Evolutionary conservation across 2,113 vertebrate species (phyloP).

Genomic region (Poecilia latipinna): DNA sequence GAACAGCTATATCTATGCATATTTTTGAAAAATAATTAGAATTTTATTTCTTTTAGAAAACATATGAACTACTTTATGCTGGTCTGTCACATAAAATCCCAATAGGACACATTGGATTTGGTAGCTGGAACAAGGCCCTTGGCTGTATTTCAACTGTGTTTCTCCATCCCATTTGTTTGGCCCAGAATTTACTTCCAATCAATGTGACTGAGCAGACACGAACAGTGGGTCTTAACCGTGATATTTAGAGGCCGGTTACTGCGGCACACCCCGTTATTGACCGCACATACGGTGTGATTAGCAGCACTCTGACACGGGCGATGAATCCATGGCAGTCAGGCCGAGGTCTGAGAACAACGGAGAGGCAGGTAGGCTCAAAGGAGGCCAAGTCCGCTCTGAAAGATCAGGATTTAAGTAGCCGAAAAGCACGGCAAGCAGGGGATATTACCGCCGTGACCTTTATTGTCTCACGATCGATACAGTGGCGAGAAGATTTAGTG

Average conservation of each 20-base stretch:
- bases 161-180: not conserved
- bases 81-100: not conserved
- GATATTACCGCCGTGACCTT: constrained; percentile 58
- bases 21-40: not conserved
- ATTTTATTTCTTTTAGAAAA: not conserved
- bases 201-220: constrained; percentile 39
- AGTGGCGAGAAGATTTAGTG: constrained; percentile 56
- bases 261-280: constrained; percentile 51
- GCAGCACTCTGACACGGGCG: constrained; percentile 36
- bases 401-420: constrained; percentile 33
- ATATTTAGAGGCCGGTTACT: constrained; percentile 60
- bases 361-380: constrained; percentile 20
- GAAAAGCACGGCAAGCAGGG: constrained; percentile 34
- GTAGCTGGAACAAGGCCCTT: not conserved
- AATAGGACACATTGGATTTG: not conserved
- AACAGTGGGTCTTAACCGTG: constrained; percentile 42
- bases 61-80: not conserved
- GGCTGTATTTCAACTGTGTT: not conserved
- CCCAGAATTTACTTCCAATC: constrained; percentile 58
- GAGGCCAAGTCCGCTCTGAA: constrained; percentile 19
- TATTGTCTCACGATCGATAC: constrained; percentile 58
- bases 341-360: constrained; percentile 24
- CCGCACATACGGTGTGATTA: constrained; percentile 58
- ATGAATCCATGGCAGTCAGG: constrained; percentile 30
- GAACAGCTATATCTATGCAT: not conserved